Percentiles rank a stretch among this genome's conserved stretches.
These are phyloP conservation scores for Artemia sinica DNA, from an alignment of 2,888 invertebrate genomes.

Conservation along the genomic window DNA sequence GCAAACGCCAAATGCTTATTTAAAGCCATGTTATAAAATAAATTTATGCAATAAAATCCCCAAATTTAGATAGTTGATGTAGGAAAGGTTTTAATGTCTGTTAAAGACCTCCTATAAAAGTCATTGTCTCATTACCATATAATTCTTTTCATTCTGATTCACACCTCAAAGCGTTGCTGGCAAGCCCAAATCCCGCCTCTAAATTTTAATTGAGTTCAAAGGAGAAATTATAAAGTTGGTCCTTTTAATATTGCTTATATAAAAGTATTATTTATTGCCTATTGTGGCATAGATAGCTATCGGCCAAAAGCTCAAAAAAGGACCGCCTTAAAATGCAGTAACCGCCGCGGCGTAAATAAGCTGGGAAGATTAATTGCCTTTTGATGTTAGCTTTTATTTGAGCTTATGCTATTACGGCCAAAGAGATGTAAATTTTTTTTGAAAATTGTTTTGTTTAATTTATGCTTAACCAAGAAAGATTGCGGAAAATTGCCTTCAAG, in stretches of 20 bases:
- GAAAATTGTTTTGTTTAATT: too few relatives aligned
- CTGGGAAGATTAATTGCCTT: too few relatives aligned
- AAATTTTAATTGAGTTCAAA: constrained; percentile 11
- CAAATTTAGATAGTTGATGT: too few relatives aligned
- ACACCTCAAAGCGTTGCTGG: neutral
- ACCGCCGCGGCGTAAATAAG: neutral
- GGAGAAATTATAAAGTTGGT: constrained; percentile 7
- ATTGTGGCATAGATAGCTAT: constrained; percentile 11
- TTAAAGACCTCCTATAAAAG: constrained; percentile 6
- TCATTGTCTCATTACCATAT: constrained; percentile 4
- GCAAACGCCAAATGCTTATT: too few relatives aligned
- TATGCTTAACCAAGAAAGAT: too few relatives aligned
- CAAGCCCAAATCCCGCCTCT: neutral
- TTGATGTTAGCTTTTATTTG: too few relatives aligned
- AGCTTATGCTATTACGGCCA: too few relatives aligned
- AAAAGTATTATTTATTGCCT: neutral
- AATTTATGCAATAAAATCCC: too few relatives aligned
- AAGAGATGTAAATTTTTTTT: too few relatives aligned
- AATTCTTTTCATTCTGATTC: neutral
- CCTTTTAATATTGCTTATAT: neutral
- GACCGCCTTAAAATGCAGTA: neutral
- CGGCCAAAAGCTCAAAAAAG: constrained; percentile 9
- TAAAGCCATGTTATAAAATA: too few relatives aligned
- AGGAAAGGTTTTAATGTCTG: neutral
- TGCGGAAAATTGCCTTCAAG: too few relatives aligned